Evolutionary conservation across 2,797 vertebrate species (phyloP).

Genomic region (Forpus xanthops): DNA sequence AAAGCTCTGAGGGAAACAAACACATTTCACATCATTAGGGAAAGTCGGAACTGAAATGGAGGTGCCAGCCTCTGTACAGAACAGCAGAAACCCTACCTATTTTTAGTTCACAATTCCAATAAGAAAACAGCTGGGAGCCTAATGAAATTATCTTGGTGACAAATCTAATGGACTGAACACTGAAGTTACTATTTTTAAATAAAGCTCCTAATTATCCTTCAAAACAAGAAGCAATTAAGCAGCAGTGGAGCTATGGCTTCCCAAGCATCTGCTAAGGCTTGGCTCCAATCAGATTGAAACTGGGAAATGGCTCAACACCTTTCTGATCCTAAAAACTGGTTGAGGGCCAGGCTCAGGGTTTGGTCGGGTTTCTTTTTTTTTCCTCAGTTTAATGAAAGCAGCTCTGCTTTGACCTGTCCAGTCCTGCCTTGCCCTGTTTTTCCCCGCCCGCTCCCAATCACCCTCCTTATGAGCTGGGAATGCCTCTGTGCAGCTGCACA

Average conservation of each 20-base stretch:
- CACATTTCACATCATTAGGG: constrained; percentile 13
- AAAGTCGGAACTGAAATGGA: constrained; percentile 13
- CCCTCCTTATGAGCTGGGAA: neutral
- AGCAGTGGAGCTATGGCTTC: constrained; percentile 13
- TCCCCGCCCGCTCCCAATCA: neutral
- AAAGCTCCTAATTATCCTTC: constrained; percentile 58
- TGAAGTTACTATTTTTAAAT: constrained; percentile 70
- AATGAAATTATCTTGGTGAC: constrained; percentile 57
- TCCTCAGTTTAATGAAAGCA: neutral
- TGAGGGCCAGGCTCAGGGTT: constrained; percentile 5
- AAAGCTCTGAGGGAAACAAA: constrained; percentile 23
- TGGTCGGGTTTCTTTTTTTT: neutral
- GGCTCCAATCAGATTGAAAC: constrained; percentile 24
- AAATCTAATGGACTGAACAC: constrained; percentile 65
- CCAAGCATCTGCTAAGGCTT: neutral
- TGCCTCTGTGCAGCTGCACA: rapidly evolving
- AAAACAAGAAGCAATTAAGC: constrained; percentile 64
- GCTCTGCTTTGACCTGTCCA: constrained; percentile 25
- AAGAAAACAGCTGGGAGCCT: constrained; percentile 59
- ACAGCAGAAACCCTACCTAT: constrained; percentile 44
- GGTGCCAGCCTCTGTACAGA: constrained; percentile 3
- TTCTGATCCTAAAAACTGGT: constrained; percentile 44
- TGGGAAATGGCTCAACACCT: constrained; percentile 56
- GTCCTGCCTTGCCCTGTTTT: constrained; percentile 10
- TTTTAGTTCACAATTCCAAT: constrained; percentile 60